phyloP scores from a whole-genome alignment of 2,888 invertebrate species.

The Plutella xylostella region DNA sequence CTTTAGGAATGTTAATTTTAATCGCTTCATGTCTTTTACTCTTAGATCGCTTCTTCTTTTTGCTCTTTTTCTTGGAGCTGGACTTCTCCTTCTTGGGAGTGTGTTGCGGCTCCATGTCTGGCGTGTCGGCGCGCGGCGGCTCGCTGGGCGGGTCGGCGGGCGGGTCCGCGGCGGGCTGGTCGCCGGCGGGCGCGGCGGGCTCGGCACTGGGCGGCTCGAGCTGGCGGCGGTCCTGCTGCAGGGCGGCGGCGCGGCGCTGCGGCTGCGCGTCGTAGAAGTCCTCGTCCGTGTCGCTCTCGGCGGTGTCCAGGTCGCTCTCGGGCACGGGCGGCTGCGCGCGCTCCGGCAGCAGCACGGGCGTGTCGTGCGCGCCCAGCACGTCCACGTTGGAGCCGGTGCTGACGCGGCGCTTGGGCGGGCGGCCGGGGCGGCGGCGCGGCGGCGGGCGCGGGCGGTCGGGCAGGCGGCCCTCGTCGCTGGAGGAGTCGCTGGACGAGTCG shows the following conservation, averaged over 20 bases:
- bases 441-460: constrained; percentile 54
- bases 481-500: constrained; percentile 73
- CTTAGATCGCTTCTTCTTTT: constrained; percentile 70
- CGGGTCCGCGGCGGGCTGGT: constrained; percentile 70
- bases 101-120: constrained; percentile 45
- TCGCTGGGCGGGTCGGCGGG: constrained; percentile 73
- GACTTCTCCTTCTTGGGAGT: constrained; percentile 62
- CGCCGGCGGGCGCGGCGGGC: constrained; percentile 71
- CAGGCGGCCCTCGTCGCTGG: constrained; percentile 47
- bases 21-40: constrained; percentile 61
- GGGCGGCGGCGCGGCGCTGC: constrained; percentile 77
- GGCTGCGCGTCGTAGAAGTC: constrained; percentile 90
- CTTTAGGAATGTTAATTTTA: constrained; percentile 73
- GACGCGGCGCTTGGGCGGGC: constrained; percentile 41
- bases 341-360: constrained; percentile 52
- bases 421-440: constrained; percentile 44
- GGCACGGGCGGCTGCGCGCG: constrained; percentile 73
- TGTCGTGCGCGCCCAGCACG: constrained; percentile 63
- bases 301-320: constrained; percentile 88
- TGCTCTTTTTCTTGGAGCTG: constrained; percentile 77
- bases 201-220: constrained; percentile 72
- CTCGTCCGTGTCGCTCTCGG: constrained; percentile 88
- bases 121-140: no score
- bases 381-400: constrained; percentile 67
- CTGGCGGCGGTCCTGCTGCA: constrained; percentile 81